Evolutionary conservation across 1,140 invertebrate species (phyloP).

Genomic region (Pollicipes pollicipes): DNA sequence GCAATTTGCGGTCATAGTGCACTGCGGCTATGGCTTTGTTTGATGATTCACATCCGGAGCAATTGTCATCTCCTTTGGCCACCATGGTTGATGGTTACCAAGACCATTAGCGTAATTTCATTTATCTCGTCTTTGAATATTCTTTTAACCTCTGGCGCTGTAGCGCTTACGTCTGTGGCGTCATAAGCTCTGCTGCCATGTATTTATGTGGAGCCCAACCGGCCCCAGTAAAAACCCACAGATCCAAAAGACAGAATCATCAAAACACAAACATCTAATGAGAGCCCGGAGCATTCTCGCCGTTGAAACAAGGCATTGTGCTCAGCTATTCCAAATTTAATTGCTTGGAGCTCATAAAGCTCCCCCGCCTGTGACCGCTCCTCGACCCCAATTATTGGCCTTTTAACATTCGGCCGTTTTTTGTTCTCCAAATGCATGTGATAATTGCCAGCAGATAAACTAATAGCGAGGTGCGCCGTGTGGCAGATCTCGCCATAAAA

Average conservation of each 20-base stretch:
- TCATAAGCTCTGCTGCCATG: too few species aligned
- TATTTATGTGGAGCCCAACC: too few species aligned
- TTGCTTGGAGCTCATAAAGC: not conserved
- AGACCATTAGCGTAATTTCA: too few species aligned
- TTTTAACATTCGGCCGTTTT: not conserved
- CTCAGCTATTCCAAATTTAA: not conserved
- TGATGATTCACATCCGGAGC: too few species aligned
- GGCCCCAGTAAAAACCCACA: not conserved
- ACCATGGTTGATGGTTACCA: too few species aligned
- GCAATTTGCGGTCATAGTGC: too few species aligned
- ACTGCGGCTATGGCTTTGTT: too few species aligned
- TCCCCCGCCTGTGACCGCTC: not conserved
- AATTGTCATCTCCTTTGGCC: too few species aligned
- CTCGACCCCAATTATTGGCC: not conserved
- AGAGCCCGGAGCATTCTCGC: not conserved
- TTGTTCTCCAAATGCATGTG: not conserved
- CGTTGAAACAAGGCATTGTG: not conserved
- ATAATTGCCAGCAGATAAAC: slow-evolving; percentile 2
- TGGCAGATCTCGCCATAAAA: not conserved
- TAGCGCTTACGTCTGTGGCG: too few species aligned
- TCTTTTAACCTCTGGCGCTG: not conserved
- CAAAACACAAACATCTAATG: not conserved
- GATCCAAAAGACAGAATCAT: not conserved
- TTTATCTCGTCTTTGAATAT: not conserved
- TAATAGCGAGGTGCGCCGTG: not conserved